phyloP scores from a whole-genome alignment of 1,140 invertebrate species.

The Mya arenaria region DNA sequence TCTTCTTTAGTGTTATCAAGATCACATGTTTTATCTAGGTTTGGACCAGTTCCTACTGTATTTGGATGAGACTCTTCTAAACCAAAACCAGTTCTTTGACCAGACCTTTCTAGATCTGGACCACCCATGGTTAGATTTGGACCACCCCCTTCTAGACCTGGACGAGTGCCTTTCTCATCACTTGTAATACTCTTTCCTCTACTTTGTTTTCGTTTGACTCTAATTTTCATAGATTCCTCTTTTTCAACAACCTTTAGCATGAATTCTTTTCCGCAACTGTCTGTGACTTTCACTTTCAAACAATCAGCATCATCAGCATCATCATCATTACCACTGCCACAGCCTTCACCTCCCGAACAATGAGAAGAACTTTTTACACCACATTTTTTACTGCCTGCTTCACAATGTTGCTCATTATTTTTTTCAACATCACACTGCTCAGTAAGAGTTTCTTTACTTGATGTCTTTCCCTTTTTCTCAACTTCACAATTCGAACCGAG shows the following conservation, averaged over 20 bases:
- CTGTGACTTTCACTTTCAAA: constrained; percentile 13
- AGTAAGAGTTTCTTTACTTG: too few species aligned
- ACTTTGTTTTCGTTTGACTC: constrained; percentile 4
- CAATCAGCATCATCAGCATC: not conserved
- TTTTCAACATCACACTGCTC: not conserved
- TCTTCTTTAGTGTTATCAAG: too few species aligned
- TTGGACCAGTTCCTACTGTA: too few species aligned
- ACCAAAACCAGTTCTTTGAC: too few species aligned
- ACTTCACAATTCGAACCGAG: too few species aligned
- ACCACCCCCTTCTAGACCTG: too few species aligned
- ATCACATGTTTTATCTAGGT: too few species aligned
- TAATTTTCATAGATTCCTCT: constrained; percentile 7
- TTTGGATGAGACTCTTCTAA: too few species aligned
- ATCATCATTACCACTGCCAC: not conserved
- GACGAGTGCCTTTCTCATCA: not conserved
- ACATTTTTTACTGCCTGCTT: not conserved
- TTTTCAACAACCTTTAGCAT: constrained; percentile 36
- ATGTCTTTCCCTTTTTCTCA: too few species aligned
- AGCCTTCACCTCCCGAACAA: too few species aligned
- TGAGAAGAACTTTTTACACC: not conserved
- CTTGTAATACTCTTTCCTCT: not conserved
- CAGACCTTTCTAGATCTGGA: too few species aligned
- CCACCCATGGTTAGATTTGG: too few species aligned
- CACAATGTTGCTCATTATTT: not conserved
- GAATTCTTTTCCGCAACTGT: not conserved